phyloP scores from a whole-genome alignment of 2,113 vertebrate species.

The Upupa epops region DNA sequence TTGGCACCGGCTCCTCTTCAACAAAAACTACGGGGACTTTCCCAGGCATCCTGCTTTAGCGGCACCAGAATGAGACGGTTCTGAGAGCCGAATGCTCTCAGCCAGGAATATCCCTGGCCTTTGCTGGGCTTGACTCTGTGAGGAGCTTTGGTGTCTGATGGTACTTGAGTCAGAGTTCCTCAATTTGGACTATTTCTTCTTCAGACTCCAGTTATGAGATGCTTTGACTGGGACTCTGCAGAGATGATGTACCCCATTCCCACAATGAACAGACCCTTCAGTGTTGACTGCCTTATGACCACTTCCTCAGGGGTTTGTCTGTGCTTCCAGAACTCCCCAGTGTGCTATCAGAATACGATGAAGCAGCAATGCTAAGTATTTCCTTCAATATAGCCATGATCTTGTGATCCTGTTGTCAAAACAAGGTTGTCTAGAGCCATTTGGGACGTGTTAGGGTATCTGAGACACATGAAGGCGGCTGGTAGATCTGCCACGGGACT shows the following conservation, averaged over 20 bases:
- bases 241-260: background rate
- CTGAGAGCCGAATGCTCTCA: background rate
- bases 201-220: background rate
- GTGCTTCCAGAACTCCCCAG: background rate
- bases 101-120: background rate
- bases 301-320: background rate
- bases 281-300: background rate
- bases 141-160: background rate
- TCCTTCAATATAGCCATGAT: background rate
- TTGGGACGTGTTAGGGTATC: background rate
- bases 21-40: conserved; percentile 47
- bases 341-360: background rate
- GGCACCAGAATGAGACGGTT: background rate
- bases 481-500: background rate
- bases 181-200: background rate
- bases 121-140: fast-evolving
- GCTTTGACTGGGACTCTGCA: too few species aligned
- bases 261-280: background rate
- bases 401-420: background rate
- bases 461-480: background rate
- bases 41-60: background rate
- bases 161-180: background rate
- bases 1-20: conserved; percentile 7
- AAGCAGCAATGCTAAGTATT: background rate
- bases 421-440: background rate